Base-by-base conservation (phyloP, 1,140 invertebrate species). In the Octopus bimaculoides region DNA sequence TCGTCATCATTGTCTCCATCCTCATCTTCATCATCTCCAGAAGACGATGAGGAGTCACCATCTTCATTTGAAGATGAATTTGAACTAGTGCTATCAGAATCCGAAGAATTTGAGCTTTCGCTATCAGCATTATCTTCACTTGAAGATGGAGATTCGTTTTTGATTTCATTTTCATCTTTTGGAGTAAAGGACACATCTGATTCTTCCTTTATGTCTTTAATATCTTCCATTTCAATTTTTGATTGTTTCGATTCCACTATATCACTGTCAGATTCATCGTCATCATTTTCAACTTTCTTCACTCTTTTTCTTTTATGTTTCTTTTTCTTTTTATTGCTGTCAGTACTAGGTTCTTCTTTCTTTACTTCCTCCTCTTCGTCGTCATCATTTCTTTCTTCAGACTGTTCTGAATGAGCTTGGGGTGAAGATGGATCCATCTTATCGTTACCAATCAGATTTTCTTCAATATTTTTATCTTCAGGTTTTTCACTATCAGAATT, bases 271-370 rank as follows among this genome's bases (percentile, higher is more conserved):
- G 17, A 5, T 71, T 17, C 66, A 10, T 71, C 66, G 0, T 17
- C 14, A 10, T 17, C 14, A n/a, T 71, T 14, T 76, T 80, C 82
- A 79, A 53, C 71, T 54, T 77, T 80, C 79, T 75, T 81, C 61
- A 41, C 77, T 69, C 80, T 20, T 12, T 71, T 6, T 71, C 14
- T 71, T 12, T 14, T 9, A 6, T 71, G 8, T 14, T 17, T 71
- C 5, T 71, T 20, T 71, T 17, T 20, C 14, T 71, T 71, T 14
- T 71, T 14, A n/a, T 17, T 17, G 14, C 26, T 3, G 3, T 71
- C 14, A 6, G 17, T 71, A 17, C 3, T 14, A 4, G 26, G 14
- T 5, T 71, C 66, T 71, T 17, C 66, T 71, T 71, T 71, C 14
- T 6, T 71, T 71, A n/a, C 66, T n/a, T 14, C 14, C 14, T 71